These are phyloP conservation scores for Pangasianodon gigas DNA, from an alignment of 2,113 vertebrate species.

Conservation along the genomic window DNA sequence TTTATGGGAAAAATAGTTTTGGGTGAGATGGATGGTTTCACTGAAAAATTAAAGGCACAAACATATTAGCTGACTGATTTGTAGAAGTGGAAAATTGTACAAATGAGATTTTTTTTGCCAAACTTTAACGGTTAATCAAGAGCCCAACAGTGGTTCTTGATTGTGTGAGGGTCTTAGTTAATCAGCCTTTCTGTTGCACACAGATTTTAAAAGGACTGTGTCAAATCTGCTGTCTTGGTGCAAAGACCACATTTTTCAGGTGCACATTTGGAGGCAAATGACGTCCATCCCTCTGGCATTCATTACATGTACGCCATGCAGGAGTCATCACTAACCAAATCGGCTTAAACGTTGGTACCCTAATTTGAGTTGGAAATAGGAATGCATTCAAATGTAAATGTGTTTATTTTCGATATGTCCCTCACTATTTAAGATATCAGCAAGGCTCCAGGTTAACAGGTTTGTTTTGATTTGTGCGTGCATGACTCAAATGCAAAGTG, in stretches of 20 bases:
- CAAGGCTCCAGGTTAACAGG: constrained; percentile 29
- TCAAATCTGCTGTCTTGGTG: neutral
- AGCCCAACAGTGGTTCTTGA: neutral
- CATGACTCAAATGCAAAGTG: constrained; percentile 29
- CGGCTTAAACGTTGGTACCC: constrained; percentile 44
- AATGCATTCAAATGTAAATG: constrained; percentile 68
- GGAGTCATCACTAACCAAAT: constrained; percentile 48
- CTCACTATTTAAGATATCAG: constrained; percentile 42
- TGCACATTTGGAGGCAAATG: constrained; percentile 23
- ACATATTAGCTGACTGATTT: neutral
- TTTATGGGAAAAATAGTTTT: neutral
- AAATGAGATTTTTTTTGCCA: neutral
- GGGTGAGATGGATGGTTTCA: neutral
- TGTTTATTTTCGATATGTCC: constrained; percentile 3
- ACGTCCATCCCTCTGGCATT: neutral
- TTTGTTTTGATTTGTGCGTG: constrained; percentile 48
- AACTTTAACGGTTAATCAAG: neutral
- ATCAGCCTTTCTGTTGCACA: neutral
- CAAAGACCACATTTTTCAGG: neutral
- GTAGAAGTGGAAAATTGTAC: neutral
- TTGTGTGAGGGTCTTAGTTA: neutral
- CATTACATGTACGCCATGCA: neutral
- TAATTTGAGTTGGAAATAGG: constrained; percentile 70
- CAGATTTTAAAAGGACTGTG: neutral
- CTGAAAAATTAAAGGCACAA: neutral